Percentiles rank a stretch among this genome's conserved stretches.
phyloP scores from a whole-genome alignment of 1,140 invertebrate species.

The Chlorops oryzae region DNA sequence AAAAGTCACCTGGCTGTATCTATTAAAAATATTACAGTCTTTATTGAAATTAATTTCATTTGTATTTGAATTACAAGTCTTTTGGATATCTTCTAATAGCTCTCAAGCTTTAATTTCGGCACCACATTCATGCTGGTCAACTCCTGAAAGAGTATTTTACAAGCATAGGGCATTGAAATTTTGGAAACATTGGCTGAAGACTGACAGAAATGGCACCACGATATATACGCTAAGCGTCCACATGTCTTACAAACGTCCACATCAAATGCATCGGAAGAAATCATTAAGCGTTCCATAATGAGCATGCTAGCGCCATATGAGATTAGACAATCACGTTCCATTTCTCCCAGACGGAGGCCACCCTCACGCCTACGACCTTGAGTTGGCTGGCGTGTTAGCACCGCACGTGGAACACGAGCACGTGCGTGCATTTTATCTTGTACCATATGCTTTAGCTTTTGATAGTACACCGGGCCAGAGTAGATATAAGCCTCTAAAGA shows the following conservation, averaged over 20 bases:
- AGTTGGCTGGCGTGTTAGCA: conserved; percentile 94
- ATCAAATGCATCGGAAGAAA: conserved; percentile 95
- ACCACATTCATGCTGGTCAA: conserved; percentile 98
- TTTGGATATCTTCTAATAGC: too few species aligned
- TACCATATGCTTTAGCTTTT: conserved; percentile 99
- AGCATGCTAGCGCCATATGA: conserved; percentile 97
- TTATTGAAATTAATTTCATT: too few species aligned
- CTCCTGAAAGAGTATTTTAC: conserved; percentile 97
- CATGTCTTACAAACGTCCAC: conserved; percentile 94
- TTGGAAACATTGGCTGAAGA: conserved; percentile 84
- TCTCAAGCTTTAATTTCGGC: conserved; percentile 75
- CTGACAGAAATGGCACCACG: conserved; percentile 93
- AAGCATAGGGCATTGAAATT: conserved; percentile 98
- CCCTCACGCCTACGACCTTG: conserved; percentile 97
- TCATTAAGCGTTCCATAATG: conserved; percentile 92
- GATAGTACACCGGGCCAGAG: conserved; percentile 93
- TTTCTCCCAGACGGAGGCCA: conserved; percentile 94
- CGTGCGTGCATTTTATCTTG: conserved; percentile 99
- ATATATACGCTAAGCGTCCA: conserved; percentile 87
- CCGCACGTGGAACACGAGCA: conserved; percentile 86
- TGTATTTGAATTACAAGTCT: too few species aligned
- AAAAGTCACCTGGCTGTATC: too few species aligned
- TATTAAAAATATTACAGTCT: too few species aligned
- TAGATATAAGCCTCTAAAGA: conserved; percentile 93
- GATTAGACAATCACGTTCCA: conserved; percentile 99